Evolutionary conservation across 2,113 vertebrate species (phyloP).

Genomic region (Oceanites oceanicus): DNA sequence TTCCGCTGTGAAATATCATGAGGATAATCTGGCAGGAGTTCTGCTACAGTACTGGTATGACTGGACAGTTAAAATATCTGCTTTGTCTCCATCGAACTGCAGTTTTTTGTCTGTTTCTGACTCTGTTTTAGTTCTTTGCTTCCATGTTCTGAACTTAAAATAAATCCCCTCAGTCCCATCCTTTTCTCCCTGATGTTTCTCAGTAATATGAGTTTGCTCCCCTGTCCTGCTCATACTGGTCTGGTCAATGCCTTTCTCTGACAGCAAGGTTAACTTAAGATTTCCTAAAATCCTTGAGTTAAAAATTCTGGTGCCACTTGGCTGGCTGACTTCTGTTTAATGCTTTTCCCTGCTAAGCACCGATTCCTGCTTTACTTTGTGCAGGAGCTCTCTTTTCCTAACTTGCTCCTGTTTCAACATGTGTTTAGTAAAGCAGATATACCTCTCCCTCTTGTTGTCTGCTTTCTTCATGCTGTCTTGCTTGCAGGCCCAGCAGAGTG

Average conservation of each 20-base stretch:
- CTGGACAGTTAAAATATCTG: not conserved
- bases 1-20: not conserved
- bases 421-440: not conserved
- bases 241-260: not conserved
- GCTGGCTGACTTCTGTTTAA: not conserved
- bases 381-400: not conserved
- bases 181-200: not conserved
- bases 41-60: not conserved
- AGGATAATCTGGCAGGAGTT: not conserved
- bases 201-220: not conserved
- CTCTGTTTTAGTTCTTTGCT: not conserved
- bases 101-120: not conserved
- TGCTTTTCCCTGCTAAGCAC: not conserved
- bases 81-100: not conserved
- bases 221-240: not conserved
- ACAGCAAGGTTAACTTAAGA: not conserved
- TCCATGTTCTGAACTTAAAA: not conserved
- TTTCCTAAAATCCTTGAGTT: not conserved
- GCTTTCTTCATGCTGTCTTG: not conserved
- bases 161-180: not conserved
- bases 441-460: not conserved
- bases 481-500: not conserved
- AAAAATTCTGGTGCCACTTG: not conserved
- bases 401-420: accelerated
- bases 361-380: not conserved